phyloP scores from a whole-genome alignment of 2,797 vertebrate genomes.

The Emys orbicularis region DNA sequence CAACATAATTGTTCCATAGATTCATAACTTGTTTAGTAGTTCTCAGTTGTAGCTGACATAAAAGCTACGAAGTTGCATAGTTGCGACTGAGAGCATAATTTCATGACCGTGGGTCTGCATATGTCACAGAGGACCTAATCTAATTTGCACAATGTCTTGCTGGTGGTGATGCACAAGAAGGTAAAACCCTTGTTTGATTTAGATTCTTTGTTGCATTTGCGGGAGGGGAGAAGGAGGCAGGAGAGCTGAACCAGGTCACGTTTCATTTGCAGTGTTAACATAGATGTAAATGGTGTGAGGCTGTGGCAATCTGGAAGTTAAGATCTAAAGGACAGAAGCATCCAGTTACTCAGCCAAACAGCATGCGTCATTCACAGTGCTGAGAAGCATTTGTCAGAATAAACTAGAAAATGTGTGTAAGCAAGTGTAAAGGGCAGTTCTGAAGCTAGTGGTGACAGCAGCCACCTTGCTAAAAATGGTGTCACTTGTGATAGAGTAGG shows the following conservation, averaged over 20 bases:
- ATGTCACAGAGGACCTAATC: background rate
- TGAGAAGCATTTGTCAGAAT: background rate
- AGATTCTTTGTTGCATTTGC: background rate
- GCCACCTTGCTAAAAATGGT: background rate
- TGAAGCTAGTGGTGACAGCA: background rate
- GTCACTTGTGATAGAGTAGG: background rate
- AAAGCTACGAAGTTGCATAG: background rate
- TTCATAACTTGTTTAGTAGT: background rate
- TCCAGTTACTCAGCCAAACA: background rate
- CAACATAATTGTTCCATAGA: background rate
- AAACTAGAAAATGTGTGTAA: background rate
- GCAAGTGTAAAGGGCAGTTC: background rate
- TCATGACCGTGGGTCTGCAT: background rate
- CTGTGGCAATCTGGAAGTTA: background rate
- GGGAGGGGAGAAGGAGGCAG: background rate
- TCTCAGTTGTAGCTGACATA: background rate
- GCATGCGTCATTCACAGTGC: background rate
- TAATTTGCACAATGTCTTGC: background rate
- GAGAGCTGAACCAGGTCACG: rapidly evolving
- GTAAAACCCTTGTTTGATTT: background rate
- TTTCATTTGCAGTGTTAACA: rapidly evolving
- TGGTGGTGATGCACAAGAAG: background rate
- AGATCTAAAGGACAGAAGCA: background rate
- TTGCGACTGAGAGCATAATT: background rate
- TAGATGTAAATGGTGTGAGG: rapidly evolving